These are phyloP conservation scores for Paratilapia polleni DNA, from an alignment of 2,113 vertebrate species.

Conservation along the genomic window DNA sequence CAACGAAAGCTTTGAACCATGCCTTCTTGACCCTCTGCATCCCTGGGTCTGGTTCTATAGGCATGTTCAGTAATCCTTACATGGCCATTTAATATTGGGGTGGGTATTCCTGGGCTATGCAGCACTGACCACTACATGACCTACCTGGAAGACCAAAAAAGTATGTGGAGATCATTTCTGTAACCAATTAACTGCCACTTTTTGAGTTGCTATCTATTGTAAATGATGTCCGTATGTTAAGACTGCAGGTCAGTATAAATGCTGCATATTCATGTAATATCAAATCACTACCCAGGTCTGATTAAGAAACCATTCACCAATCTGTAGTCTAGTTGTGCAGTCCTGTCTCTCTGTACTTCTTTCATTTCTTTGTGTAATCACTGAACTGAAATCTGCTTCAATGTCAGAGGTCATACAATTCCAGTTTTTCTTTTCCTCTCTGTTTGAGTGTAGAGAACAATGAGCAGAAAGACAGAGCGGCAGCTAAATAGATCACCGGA, in stretches of 20 bases:
- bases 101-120: background rate
- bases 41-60: background rate
- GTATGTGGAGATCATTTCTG: background rate
- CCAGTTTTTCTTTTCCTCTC: constrained; percentile 6
- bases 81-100: background rate
- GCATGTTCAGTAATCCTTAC: background rate
- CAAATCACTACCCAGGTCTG: background rate
- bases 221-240: background rate
- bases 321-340: background rate
- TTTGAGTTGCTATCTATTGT: background rate
- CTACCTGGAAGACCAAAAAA: background rate
- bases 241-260: background rate
- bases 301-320: constrained; percentile 7
- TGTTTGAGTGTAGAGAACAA: constrained; percentile 13
- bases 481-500: constrained; percentile 21
- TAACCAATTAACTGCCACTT: background rate
- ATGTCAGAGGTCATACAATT: constrained; percentile 34
- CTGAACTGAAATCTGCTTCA: constrained; percentile 24
- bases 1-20: background rate
- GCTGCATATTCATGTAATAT: background rate
- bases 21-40: background rate
- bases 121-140: background rate
- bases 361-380: constrained; percentile 42
- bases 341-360: background rate
- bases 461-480: constrained; percentile 3